Conservation (phyloP, 2,888 invertebrate species). For the Lochmaea capreae region DNA sequence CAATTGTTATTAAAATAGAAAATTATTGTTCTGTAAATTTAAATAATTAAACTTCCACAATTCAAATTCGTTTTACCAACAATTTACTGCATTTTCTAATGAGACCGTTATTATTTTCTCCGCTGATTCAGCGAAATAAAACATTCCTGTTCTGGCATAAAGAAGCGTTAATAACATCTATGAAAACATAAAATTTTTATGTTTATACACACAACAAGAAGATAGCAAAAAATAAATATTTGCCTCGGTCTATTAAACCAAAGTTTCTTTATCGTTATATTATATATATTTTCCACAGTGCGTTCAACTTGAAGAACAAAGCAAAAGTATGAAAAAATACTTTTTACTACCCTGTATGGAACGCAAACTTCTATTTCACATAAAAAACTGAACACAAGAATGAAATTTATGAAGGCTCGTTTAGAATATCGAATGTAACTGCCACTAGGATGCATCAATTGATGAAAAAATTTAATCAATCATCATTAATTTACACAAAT, state of each 20-base stretch:
- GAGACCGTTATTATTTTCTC: neutral
- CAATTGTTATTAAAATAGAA: too few relatives aligned
- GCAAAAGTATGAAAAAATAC: neutral
- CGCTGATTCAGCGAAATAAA: slow-evolving; percentile 3
- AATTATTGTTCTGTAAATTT: too few relatives aligned
- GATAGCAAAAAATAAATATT: slow-evolving; percentile 29
- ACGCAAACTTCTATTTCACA: too few relatives aligned
- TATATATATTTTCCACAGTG: neutral
- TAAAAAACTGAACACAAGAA: too few relatives aligned
- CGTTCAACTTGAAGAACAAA: neutral
- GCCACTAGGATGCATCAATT: too few relatives aligned
- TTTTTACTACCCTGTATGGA: too few relatives aligned
- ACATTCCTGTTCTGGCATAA: slow-evolving; percentile 2
- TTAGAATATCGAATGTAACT: too few relatives aligned
- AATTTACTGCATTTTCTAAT: neutral
- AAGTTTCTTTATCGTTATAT: neutral
- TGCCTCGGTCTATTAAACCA: neutral
- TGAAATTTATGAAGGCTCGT: too few relatives aligned
- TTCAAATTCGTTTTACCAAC: neutral
- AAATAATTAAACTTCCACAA: too few relatives aligned
- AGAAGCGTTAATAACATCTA: too few relatives aligned
- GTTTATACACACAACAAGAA: slow-evolving; percentile 8
- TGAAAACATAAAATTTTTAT: neutral
- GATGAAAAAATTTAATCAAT: too few relatives aligned
- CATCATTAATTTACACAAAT: too few relatives aligned